Evolutionary conservation across 2,113 vertebrate species (phyloP).

Genomic region (Semicossyphus pulcher): DNA sequence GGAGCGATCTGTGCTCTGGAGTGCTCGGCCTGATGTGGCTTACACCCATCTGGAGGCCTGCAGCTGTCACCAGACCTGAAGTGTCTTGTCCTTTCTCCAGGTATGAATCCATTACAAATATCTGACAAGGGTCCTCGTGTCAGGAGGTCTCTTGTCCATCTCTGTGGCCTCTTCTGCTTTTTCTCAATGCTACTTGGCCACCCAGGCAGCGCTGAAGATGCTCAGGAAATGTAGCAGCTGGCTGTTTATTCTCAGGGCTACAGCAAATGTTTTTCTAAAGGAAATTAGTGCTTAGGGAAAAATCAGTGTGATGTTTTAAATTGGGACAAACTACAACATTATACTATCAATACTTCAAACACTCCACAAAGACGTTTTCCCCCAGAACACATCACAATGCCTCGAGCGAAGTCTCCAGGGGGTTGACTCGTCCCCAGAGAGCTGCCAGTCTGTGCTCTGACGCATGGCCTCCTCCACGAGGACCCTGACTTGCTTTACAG

Average conservation of each 20-base stretch:
- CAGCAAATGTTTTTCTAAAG: neutral
- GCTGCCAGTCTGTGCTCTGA: conserved; percentile 62
- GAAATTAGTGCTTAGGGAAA: neutral
- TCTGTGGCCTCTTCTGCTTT: neutral
- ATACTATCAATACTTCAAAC: conserved; percentile 19
- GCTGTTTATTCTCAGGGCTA: conserved; percentile 9
- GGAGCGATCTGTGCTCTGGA: conserved; percentile 41
- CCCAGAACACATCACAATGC: conserved; percentile 34
- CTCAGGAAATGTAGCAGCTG: neutral
- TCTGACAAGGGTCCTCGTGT: conserved; percentile 21
- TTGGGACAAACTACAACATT: neutral
- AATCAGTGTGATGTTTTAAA: conserved; percentile 11
- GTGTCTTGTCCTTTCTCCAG: neutral
- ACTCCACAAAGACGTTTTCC: neutral
- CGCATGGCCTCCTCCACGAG: conserved; percentile 59
- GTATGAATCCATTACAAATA: conserved; percentile 32
- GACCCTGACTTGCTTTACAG: conserved; percentile 65
- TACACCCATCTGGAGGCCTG: conserved; percentile 60
- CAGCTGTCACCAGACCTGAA: conserved; percentile 56
- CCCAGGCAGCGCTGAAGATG: neutral
- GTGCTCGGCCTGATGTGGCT: conserved; percentile 25
- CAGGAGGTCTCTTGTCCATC: conserved; percentile 7
- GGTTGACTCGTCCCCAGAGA: conserved; percentile 56
- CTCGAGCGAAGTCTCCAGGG: conserved; percentile 49
- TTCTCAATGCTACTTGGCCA: neutral